Base-by-base conservation (phyloP, 2,888 invertebrate species). In the Trichacis sp. region DNA sequence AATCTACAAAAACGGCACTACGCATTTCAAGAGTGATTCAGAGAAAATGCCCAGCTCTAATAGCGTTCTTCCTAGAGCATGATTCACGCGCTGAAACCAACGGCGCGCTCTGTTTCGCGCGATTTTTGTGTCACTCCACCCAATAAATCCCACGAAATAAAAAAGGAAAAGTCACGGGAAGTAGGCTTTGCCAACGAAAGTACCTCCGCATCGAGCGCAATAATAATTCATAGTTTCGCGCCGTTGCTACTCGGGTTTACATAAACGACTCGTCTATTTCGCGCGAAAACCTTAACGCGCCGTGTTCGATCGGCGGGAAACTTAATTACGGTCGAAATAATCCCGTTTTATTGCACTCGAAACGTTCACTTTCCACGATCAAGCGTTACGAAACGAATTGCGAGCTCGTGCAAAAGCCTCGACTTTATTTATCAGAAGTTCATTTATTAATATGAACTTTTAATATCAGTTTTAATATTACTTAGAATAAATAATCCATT, bases 261-360 rank as follows among this genome's bases (percentile, higher is more conserved):
- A 40, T 40, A 15, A 40, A 15, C 40, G 14, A 40, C 40, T 9
- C 40, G 40, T 40, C 15, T 40, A 40, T 15, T 40, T 40, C 40
- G 40, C 40, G 14, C 40, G n/a, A 12, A 9, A 9, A 36, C 36
- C 12, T 36, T 9, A 3, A 36, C 40, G 15, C 4, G 12, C 9
- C 9, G 5, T 15, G 15, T 40, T 40, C 3, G 40, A 12, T 40
- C 40, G 40, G n/a, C 33, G n/a, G 33, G 33, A 9, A 33, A 33
- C 33, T 33, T 33, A 33, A 33, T 33, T 33, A 33, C 33, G 11
- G 11, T 33, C 33, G 2, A 9, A 33, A 33, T 33, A 33, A 33
- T 33, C 33, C 33, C 9, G 33, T 33, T 33, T 33, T 33, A 33
- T 24, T 3, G 24, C 24, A 24, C 24, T 5, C 33, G 11, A 33